Evolutionary conservation across 2,888 invertebrate species (phyloP), one percentile per base, ranked within the genome.

Genomic region (Polydrusus pterygomalis): DNA sequence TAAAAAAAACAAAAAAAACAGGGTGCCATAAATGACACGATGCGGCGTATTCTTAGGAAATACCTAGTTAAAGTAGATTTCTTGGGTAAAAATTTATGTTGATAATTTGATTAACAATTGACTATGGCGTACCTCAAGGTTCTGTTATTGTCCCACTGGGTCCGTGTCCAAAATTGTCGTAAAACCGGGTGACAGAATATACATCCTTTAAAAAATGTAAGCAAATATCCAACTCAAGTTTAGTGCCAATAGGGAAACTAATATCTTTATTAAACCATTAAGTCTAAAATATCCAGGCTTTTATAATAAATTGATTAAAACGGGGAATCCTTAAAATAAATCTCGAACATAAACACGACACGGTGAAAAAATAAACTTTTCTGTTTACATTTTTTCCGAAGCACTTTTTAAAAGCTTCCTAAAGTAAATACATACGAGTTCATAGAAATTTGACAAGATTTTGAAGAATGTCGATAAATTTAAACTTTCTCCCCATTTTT

Each of bases 251-350:
- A n/a, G n/a, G n/a, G n/a, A n/a, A n/a, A n/a, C n/a, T n/a, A n/a
- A n/a, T n/a, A n/a, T n/a, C n/a, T 11, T 20, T 3, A 9, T 6
- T 25, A 54, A 54, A 54, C 8, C 17, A 25, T 54, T 25, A 20
- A 54, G 10, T 54, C 13, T 56, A 56, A 30, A 56, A 56, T 20
- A 13, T 56, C n/a, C 18, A 43, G 43, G 30, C 30, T 5, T 56
- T 25, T 56, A 30, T 43, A 72, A 63, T 72, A 76, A 74, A 74
- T 69, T 68, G 62, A 60, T 69, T 62, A 51, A 68, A 69, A 45
- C n/a, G 40, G 38, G 74, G 54, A 74, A 69, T 69, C 68, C 70
- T 64, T 74, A 70, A 75, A 75, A 75, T 75, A 71, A 75, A 71
- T 56, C 49, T 51, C 3, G 45, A 54, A 70, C 38, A 51, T 69